Evolutionary conservation across 2,888 invertebrate species (phyloP).

Genomic region (Diogma glabrata): DNA sequence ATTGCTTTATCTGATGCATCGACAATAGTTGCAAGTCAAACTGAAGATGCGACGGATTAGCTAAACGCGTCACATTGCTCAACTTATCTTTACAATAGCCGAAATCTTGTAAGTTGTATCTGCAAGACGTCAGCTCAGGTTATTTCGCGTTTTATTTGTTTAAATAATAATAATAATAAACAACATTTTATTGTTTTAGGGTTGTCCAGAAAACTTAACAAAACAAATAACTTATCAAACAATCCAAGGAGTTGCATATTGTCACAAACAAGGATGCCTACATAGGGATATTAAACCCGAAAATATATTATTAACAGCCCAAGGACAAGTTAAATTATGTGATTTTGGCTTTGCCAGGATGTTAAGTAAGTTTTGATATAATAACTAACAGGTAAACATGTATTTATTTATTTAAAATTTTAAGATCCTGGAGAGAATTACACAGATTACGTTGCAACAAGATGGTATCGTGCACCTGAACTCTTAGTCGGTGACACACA

Average conservation of each 20-base stretch:
- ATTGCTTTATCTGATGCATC: no score
- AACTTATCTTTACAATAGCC: no score
- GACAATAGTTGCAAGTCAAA: no score
- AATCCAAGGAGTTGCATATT: constrained; percentile 88
- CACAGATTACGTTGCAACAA: constrained; percentile 97
- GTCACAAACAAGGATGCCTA: constrained; percentile 89
- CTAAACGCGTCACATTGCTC: no score
- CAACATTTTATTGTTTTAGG: no score
- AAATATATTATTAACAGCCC: constrained; percentile 87
- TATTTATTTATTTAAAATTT: constrained; percentile 33
- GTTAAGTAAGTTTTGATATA: constrained; percentile 64
- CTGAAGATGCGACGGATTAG: no score
- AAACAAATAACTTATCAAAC: constrained; percentile 94
- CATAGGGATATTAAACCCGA: constrained; percentile 98
- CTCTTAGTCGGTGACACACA: constrained; percentile 93
- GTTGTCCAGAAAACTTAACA: constrained; percentile 82
- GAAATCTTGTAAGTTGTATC: no score
- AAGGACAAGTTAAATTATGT: constrained; percentile 88
- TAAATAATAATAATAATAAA: no score
- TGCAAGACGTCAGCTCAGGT: no score
- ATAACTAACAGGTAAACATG: not conserved
- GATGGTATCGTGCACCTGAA: constrained; percentile 98
- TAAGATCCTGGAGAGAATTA: constrained; percentile 96
- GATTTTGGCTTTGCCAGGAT: constrained; percentile 98
- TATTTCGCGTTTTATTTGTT: no score